Base-by-base conservation (phyloP, 2,797 vertebrate species). In the Spea hammondii region DNA sequence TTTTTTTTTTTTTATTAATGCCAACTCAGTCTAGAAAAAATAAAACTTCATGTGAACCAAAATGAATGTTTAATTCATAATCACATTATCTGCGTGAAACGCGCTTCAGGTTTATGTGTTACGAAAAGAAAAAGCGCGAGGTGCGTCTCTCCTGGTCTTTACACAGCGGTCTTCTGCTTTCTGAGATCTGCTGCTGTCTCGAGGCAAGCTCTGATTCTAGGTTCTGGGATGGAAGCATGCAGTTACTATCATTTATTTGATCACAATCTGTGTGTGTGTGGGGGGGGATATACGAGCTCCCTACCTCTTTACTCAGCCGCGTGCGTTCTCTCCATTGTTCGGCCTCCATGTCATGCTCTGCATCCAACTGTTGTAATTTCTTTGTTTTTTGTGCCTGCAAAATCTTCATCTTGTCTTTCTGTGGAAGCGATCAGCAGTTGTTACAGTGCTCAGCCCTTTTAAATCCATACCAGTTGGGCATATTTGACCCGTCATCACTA, bases 271-370 rank as follows among this genome's bases (percentile, higher is more conserved):
- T 32, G n/a, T n/a, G n/a, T n/a, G n/a, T n/a, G n/a, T 2, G 32
- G 32, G 32, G 32, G 32, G 32, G 32, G 32, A 3, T 32, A 32
- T 32, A 72, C 11, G 4, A 44, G 44, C 10, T 17, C 4, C 4
- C 47, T 62, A 82, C 79, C 89, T 91, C 89, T 84, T 85, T 90
- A 68, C 89, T 88, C 50, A 85, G 84, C 1, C 80, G 79, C 10
- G 90, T 84, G 8, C 86, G 86, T 8, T 87, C 86, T 82, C 77
- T 88, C 91, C 91, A 91, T 83, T 88, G 88, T 1, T 89, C 83
- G 32, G 91, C 85, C 80, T 92, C 91, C 83, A 92, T 79, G 0
- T 83, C 67, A 71, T 91, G 90, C 51, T 91, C 91, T n/a, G 87
- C 86, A 8, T 92, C 89, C 79, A 92, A 77, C 9, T 77, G 70